Conservation (phyloP, 1,140 invertebrate species). For the Brachionus angularis region DNA sequence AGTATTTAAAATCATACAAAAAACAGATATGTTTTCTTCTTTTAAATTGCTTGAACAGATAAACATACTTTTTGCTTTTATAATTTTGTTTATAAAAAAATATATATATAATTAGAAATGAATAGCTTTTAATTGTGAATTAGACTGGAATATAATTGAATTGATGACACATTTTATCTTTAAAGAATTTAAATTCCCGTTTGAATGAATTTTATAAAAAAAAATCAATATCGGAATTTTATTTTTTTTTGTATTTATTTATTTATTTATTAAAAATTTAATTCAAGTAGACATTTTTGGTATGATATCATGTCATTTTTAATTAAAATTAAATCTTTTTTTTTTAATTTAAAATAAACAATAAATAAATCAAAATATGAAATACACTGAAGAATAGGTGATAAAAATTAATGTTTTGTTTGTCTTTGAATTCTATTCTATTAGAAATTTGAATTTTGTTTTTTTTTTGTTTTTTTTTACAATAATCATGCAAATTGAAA, state of each 20-base stretch:
- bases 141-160: slow-evolving; percentile 41
- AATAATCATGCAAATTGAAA: no score
- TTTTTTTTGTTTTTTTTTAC: background rate
- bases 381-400: slow-evolving; percentile 3
- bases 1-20: no score
- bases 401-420: background rate
- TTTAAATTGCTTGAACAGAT: no score
- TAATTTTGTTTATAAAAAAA: no score
- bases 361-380: slow-evolving; percentile 12
- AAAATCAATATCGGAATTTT: slow-evolving; percentile 32
- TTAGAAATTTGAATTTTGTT: background rate
- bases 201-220: slow-evolving; percentile 4
- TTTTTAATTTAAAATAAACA: no score
- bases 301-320: slow-evolving; percentile 41
- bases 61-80: no score
- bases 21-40: no score
- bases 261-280: background rate
- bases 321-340: no score
- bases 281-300: slow-evolving; percentile 22
- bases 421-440: background rate
- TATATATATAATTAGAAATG: no score
- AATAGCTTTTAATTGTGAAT: slow-evolving; percentile 5
- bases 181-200: slow-evolving; percentile 19
- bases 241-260: no score
- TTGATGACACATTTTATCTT: no score